Percentiles rank a stretch among this genome's conserved stretches.
Evolutionary conservation across 2,888 invertebrate species (phyloP).

Genomic region (Cephus spinipes): DNA sequence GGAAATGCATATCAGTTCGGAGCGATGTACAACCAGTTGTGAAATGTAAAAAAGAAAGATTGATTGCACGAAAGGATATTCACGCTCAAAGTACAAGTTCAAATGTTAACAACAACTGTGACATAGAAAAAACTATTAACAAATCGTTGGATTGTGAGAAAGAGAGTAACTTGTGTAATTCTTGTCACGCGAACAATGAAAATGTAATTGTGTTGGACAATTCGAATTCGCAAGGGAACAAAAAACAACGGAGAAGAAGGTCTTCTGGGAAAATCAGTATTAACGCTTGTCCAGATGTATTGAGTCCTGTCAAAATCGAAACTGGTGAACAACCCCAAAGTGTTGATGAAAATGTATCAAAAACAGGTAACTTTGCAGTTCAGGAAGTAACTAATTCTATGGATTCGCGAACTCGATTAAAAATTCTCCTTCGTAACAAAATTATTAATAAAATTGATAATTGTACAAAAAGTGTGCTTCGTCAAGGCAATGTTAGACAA

Average conservation of each 20-base stretch:
- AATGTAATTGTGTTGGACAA: neutral
- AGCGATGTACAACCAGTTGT: neutral
- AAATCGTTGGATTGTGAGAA: neutral
- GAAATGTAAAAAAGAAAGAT: neutral
- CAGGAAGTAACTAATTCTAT: neutral
- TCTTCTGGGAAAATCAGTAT: neutral
- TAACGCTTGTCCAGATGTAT: neutral
- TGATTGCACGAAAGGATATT: neutral
- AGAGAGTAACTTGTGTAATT: neutral
- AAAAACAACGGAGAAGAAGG: neutral
- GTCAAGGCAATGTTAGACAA: neutral
- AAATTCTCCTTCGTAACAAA: constrained; percentile 4
- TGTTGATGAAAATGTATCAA: neutral
- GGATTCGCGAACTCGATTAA: constrained; percentile 2
- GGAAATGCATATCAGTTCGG: neutral
- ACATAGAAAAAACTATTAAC: neutral
- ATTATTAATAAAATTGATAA: neutral
- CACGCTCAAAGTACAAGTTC: neutral
- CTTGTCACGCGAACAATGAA: neutral
- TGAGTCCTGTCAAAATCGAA: neutral
- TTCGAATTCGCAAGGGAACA: neutral
- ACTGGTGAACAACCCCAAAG: neutral
- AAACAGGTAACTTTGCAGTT: neutral
- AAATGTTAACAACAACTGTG: neutral
- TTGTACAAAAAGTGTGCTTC: neutral